Evolutionary conservation across 2,113 vertebrate species (phyloP), one percentile per base, ranked within the genome.

Genomic region (Jacana jacana): DNA sequence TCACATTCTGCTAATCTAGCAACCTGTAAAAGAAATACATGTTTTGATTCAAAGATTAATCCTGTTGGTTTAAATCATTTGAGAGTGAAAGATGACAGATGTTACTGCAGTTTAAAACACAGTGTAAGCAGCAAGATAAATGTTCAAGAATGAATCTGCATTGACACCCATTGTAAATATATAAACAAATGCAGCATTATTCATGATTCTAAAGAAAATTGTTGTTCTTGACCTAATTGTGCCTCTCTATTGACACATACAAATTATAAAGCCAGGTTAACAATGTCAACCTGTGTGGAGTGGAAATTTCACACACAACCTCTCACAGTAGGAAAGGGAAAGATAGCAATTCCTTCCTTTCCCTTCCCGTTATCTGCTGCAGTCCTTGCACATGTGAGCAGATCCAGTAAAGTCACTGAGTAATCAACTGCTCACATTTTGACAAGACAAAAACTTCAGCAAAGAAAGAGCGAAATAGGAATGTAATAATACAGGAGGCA

Each of bases 1-100:
- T 99, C 98, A 96, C 99, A 99, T 97, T 99, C 99, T 63, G 90
- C 96, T 96, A 99, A 95, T 93, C 99, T 98, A 81, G 97, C 96
- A 63, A 98, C 97, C 99, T 99, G 97, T 39, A 96, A 95, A 97
- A 71, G 39, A 93, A 91, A 30, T 91, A 80, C 46, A 23, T 20
- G 60, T 78, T 80, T 87, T 82, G 57, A 95, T 81, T 79, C 68
- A 89, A 81, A 73, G 33, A 75, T 18, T 49, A 71, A 31, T 83
- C n/a, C 37, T 57, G 33, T n/a, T 51, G 11, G 30, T 61, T 89
- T 37, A 92, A 93, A 42, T 72, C 15, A 66, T 81, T 77, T 76
- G n/a, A 80, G 19, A 81, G 61, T 68, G 40, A 64, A 94, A 86
- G 35, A 92, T 57, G 14, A 91, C 66, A 73, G 44, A 64, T n/a